Conservation (phyloP, 2,113 vertebrate species). For the Craseonycteris thonglongyai region DNA sequence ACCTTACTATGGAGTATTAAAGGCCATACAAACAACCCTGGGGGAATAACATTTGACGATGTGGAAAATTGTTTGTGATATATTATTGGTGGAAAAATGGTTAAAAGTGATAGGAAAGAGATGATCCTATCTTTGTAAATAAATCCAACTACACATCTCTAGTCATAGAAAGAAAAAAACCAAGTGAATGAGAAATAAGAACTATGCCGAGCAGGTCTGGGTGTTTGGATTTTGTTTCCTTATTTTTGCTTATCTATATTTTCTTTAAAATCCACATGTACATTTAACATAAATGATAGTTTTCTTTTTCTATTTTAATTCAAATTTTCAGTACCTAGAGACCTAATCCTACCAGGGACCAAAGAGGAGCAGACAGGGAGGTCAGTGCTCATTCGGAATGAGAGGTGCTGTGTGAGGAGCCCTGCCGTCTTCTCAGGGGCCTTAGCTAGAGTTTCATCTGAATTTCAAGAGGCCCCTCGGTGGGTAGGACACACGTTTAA, state of each 20-base stretch:
- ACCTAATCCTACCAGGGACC: neutral
- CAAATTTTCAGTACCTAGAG: neutral
- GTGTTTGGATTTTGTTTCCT: neutral
- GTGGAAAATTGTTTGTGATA: neutral
- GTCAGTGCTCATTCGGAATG: accelerated
- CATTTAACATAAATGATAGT: neutral
- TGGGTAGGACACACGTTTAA: neutral
- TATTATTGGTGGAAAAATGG: neutral
- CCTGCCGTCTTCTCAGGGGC: accelerated
- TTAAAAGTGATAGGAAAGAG: neutral
- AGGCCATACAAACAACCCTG: neutral
- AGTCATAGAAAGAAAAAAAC: neutral
- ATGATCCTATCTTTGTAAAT: neutral
- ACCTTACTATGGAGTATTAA: neutral
- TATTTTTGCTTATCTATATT: neutral
- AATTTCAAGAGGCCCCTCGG: neutral
- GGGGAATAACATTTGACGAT: neutral
- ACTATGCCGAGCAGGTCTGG: neutral
- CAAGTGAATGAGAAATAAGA: neutral
- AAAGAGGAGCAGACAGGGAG: too few relatives aligned
- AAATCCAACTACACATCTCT: neutral
- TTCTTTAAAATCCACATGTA: neutral
- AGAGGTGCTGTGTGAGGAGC: neutral
- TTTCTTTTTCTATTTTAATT: neutral
- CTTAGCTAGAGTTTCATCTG: accelerated